These are phyloP conservation scores for Carpatolechia fugitivella DNA, from an alignment of 2,888 invertebrate species.

Conservation along the genomic window DNA sequence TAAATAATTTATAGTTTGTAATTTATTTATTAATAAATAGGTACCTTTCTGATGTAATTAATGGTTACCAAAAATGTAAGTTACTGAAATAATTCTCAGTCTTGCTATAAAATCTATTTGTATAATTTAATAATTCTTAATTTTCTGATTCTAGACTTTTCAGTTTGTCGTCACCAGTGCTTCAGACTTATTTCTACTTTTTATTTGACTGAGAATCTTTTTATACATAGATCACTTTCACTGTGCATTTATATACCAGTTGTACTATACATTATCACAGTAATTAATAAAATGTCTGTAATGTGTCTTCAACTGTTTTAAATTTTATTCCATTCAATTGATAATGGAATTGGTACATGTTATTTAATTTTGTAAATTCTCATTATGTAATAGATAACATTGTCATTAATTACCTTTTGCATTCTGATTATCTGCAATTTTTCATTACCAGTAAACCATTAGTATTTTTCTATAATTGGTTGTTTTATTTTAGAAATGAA, in stretches of 20 bases:
- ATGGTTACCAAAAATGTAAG: conserved; percentile 14
- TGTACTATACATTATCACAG: too few species aligned
- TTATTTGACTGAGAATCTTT: too few species aligned
- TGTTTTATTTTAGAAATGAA: conserved; percentile 22
- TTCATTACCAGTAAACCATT: conserved; percentile 25
- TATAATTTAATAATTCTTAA: too few species aligned
- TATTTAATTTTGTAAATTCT: not conserved
- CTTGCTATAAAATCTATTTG: not conserved
- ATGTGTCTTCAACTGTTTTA: not conserved
- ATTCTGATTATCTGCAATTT: conserved; percentile 15
- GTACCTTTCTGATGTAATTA: conserved; percentile 11
- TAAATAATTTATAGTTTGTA: not conserved
- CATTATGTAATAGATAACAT: conserved; percentile 1
- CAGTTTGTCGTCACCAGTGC: too few species aligned
- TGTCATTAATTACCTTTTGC: not conserved
- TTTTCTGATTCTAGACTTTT: too few species aligned
- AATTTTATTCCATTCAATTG: not conserved
- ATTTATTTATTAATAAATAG: conserved; percentile 6
- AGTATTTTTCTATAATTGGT: conserved; percentile 25
- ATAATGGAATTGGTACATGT: not conserved
- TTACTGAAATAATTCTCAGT: not conserved
- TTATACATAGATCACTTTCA: too few species aligned
- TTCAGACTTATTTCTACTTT: too few species aligned
- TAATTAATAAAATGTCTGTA: not conserved
- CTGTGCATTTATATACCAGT: too few species aligned